Evolutionary conservation across 2,888 invertebrate genomes (phyloP).

Genomic region (Leucoma salicis): DNA sequence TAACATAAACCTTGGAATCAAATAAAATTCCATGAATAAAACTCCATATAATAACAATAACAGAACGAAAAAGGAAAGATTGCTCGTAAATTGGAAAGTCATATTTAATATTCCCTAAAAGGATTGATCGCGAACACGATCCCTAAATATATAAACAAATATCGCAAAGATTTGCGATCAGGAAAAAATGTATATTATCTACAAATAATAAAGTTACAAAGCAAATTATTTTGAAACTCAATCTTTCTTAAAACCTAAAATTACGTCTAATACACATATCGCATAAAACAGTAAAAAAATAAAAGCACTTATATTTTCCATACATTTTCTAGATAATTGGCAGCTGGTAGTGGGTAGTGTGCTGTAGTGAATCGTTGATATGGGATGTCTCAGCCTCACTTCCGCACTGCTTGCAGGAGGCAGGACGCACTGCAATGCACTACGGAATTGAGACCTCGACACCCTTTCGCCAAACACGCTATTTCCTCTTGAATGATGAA

Average conservation of each 20-base stretch:
- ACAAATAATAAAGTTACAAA: neutral
- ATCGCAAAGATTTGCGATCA: neutral
- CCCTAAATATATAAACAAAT: slow-evolving; percentile 4
- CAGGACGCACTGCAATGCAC: slow-evolving; percentile 96
- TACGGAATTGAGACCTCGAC: slow-evolving; percentile 95
- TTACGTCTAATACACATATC: neutral
- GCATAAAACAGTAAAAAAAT: neutral
- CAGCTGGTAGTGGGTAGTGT: slow-evolving; percentile 6
- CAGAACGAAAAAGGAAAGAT: neutral
- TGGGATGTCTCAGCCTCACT: slow-evolving; percentile 87
- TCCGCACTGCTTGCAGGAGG: slow-evolving; percentile 97
- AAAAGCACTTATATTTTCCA: slow-evolving; percentile 3
- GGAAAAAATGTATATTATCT: neutral
- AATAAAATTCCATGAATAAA: slow-evolving; percentile 6
- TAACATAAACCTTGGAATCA: slow-evolving; percentile 10
- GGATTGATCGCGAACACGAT: neutral
- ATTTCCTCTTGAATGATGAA: slow-evolving; percentile 25
- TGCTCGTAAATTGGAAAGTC: slow-evolving; percentile 9
- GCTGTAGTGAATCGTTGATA: slow-evolving; percentile 41
- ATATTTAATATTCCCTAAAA: slow-evolving; percentile 4
- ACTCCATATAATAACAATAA: slow-evolving; percentile 12
- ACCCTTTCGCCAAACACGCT: slow-evolving; percentile 55
- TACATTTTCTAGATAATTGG: slow-evolving; percentile 14
- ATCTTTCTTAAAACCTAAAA: neutral
- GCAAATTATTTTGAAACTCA: no score